Base-by-base conservation (phyloP, 2,888 invertebrate genomes). In the Ditula angustiorana region DNA sequence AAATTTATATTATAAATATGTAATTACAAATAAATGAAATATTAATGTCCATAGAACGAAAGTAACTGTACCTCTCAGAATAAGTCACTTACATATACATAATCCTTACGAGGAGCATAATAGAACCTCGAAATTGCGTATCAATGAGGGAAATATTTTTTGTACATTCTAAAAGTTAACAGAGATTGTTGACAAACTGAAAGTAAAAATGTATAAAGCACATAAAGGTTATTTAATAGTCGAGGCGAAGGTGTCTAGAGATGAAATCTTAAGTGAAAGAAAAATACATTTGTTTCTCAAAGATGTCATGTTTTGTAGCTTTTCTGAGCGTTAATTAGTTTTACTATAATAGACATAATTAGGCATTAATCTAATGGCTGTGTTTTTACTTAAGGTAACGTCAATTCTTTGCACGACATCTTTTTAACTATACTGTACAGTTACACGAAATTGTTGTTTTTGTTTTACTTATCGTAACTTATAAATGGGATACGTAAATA, bases 391-490 rank as follows among this genome's bases (percentile, higher is more conserved):
- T 89, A 91, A 90, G 86, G 81, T 90, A 89, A 88, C 78, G 92
- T 92, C 92, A 92, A 92, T 91, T 92, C 88, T 87, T 86, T 89
- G 92, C 92, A 92, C 92, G 81, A 88, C 84, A 88, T 86, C 83
- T 87, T 90, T 83, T 83, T 79, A 80, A 85, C 76, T 85, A 77
- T 82, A 84, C 81, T 89, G 89, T 91, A 90, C 83, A 88, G 87
- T 83, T 75, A 84, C 85, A 83, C 80, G 66, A 78, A 77, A 76
- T 81, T 78, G 82, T 85, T 81, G 79, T 83, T 87, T 86, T 79
- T 71, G 79, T 81, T 81, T 74, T 77, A 77, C 79, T 79, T 75
- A 85, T 79, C 88, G 85, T 89, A 86, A 85, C 79, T 81, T 84
- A 82, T 83, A 83, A 89, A 86, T 85, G 85, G 85, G 74, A 89